phyloP scores from a whole-genome alignment of 2,113 vertebrate species.

The Synodontis membranacea region DNA sequence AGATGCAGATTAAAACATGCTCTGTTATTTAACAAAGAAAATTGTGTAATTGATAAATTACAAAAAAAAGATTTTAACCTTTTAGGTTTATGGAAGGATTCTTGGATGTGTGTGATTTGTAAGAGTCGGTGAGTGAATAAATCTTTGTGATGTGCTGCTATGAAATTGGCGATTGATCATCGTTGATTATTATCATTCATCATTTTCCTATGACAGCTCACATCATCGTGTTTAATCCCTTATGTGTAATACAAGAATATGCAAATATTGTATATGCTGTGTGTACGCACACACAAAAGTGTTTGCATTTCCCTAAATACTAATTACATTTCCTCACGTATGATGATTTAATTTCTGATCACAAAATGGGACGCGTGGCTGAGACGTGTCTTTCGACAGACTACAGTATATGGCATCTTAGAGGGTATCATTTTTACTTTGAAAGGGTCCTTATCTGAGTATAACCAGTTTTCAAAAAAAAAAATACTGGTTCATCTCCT shows the following conservation, averaged over 20 bases:
- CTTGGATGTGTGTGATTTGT: background rate
- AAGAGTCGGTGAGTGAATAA: background rate
- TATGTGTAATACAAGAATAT: background rate
- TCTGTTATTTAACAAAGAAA: background rate
- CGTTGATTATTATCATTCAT: background rate
- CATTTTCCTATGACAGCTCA: too few species aligned
- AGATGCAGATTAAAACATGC: background rate
- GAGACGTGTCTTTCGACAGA: background rate
- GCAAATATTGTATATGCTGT: too few species aligned
- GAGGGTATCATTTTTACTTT: background rate
- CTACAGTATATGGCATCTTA: too few species aligned
- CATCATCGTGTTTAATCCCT: too few species aligned
- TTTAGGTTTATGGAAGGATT: background rate
- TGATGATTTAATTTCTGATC: conserved; percentile 3
- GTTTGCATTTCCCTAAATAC: too few species aligned
- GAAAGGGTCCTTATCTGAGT: background rate
- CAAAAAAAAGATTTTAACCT: background rate
- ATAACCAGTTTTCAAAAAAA: background rate
- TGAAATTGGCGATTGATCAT: background rate
- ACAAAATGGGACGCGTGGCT: background rate
- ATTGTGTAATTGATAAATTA: background rate
- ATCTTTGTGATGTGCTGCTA: background rate
- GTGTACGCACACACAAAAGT: too few species aligned
- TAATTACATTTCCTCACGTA: conserved; percentile 14
- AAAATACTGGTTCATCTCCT: background rate